phyloP scores from a whole-genome alignment of 2,888 invertebrate species.

The Cataglyphis altisquamis region DNA sequence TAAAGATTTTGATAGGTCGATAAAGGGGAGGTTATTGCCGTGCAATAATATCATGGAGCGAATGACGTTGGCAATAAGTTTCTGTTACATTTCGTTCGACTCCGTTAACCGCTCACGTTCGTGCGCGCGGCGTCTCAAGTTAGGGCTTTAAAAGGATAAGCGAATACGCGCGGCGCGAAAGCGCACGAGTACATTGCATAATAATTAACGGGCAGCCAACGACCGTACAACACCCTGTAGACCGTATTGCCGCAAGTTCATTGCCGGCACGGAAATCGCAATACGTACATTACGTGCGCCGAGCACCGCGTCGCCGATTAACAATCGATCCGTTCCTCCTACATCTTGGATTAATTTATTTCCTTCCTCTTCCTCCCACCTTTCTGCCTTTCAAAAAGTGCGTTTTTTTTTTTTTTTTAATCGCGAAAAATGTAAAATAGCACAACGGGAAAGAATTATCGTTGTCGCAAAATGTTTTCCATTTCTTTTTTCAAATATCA shows the following conservation, averaged over 20 bases:
- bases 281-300: constrained; percentile 75
- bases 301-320: constrained; percentile 72
- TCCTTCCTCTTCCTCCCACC: neutral
- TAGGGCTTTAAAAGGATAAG: constrained; percentile 78
- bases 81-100: constrained; percentile 47
- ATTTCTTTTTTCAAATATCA: neutral
- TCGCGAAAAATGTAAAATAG: neutral
- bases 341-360: constrained; percentile 25
- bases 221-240: constrained; percentile 69
- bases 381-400: neutral
- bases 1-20: constrained; percentile 3
- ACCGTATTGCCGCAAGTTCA: constrained; percentile 79
- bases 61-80: constrained; percentile 39
- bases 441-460: neutral
- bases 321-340: constrained; percentile 59
- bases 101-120: constrained; percentile 59
- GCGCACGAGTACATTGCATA: constrained; percentile 79
- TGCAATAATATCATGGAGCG: constrained; percentile 14
- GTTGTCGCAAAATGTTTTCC: neutral
- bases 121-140: constrained; percentile 53
- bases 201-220: constrained; percentile 80
- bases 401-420: neutral
- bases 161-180: constrained; percentile 67
- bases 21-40: neutral
- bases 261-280: constrained; percentile 80